Base-by-base conservation (phyloP, 2,113 vertebrate species). In the Copsychus sechellarum region DNA sequence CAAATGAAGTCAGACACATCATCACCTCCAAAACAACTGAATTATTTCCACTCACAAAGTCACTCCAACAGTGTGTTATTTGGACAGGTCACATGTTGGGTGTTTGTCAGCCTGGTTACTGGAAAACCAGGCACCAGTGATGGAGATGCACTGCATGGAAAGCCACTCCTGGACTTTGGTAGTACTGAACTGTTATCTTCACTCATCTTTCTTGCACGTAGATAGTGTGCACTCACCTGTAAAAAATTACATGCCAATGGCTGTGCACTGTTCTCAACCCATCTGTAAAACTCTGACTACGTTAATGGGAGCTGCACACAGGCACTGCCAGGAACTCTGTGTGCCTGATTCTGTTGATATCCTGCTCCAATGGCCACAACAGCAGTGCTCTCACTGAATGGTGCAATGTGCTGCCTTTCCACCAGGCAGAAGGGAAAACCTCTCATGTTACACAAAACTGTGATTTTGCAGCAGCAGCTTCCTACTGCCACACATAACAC, bases 181-280 rank as follows among this genome's bases (percentile, higher is more conserved):
- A 92, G 80, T 6, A 83, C 76, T 7, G 20, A 88, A 25, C n/a
- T 70, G 64, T 86, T 95, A 94, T 93, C 90, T 53, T 70, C 78
- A 50, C 38, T 14, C 84, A 90, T 90, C 87, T 67, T 85, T 91
- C 78, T 17, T 23, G 50, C 16, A 5, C 17, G 2, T 40, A 85
- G 81, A 57, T 5, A 54, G 60, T 21, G 48, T 47, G 88, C 70
- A 76, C 70, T 69, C 54, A 86, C 73, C 80, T 92, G 85, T 95
- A 93, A 95, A 95, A 96, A 86, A 86, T 81, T 64, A 93, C 93
- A 93, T 60, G 11, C 88, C 92, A 83, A 86, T n/a, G 67, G 85
- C 67, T 83, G 60, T 25, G 67, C 48, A 40, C 71, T 26, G 74
- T 76, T 56, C 79, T 78, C 88, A 81, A 64, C 31, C 40, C 51